Conservation (phyloP, 2,888 invertebrate species). For the Orchestes rusci region DNA sequence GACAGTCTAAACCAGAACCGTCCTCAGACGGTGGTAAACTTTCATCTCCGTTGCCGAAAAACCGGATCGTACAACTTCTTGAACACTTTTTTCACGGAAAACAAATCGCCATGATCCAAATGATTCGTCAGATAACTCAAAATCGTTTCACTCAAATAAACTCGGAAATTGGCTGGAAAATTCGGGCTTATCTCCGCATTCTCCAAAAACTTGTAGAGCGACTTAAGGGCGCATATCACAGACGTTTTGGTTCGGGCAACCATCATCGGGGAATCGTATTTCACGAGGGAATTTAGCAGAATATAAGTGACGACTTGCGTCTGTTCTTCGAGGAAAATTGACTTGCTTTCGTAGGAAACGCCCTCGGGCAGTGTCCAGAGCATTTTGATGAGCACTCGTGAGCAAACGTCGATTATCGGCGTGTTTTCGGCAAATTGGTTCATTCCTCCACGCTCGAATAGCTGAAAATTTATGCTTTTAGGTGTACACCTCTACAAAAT, state of each 20-base stretch:
- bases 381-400: constrained; percentile 27
- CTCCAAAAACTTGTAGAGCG: constrained; percentile 31
- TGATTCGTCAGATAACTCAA: constrained; percentile 29
- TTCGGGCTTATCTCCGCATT: constrained; percentile 26
- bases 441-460: constrained; percentile 59
- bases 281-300: constrained; percentile 32
- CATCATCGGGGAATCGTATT: constrained; percentile 33
- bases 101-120: constrained; percentile 29
- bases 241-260: constrained; percentile 31
- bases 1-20: no score
- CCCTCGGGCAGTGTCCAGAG: constrained; percentile 33
- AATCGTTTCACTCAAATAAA: constrained; percentile 29
- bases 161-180: constrained; percentile 28
- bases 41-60: constrained; percentile 21
- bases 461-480: no score
- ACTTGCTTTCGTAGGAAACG: constrained; percentile 33
- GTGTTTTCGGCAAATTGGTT: constrained; percentile 52
- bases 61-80: constrained; percentile 30
- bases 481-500: no score
- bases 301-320: constrained; percentile 33
- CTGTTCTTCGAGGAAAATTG: constrained; percentile 38
- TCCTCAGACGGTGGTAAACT: constrained; percentile 14
- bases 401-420: constrained; percentile 28
- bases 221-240: constrained; percentile 34
- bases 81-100: constrained; percentile 31